Evolutionary conservation across 2,113 vertebrate species (phyloP), one percentile per base, ranked within the genome.

Genomic region (Pterocles burchelli): DNA sequence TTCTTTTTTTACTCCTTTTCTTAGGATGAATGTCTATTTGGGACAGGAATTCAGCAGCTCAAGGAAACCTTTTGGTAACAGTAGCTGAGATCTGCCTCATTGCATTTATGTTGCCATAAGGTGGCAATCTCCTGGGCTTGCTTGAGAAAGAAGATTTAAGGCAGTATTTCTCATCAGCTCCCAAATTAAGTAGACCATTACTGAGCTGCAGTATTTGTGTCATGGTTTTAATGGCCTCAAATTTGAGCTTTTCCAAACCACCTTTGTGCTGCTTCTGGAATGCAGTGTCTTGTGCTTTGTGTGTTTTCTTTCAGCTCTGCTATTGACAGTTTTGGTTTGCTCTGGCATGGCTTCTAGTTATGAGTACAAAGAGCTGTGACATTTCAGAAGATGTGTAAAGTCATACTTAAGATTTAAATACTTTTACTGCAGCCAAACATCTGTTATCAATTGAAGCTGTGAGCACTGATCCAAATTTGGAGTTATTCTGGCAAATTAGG

Each of bases 301-400:
- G 55, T 88, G 54, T 78, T 95, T 95, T 86, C 86, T 94, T 92
- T 94, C 77, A 81, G 89, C 79, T 95, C 68, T 62, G 66, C 88
- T 93, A 85, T 90, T 94, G 84, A 86, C 73, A 88, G 74, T 54
- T 74, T 58, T 88, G 85, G 80, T 86, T 96, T 96, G 55, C 57
- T 91, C 85, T 93, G 82, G 81, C 90, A 77, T 54, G 17, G 72
- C 45, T 93, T 91, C 73, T 88, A 88, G 34, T 77, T 92, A 70
- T 38, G 46, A 96, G 85, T 91, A 93, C 62, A 92, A 96, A 93
- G 82, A 93, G 51, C 79, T 73, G 86, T 95, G 90, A 95, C 86
- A 97, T 94, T 95, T 95, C 80, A 87, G 89, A 84, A 96, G 84
- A 65, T 91, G 54, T 91, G 88, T 90, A 82, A 93, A 88, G 81